Conservation (phyloP, 2,113 vertebrate species). For the Atlantisia rogersi region DNA sequence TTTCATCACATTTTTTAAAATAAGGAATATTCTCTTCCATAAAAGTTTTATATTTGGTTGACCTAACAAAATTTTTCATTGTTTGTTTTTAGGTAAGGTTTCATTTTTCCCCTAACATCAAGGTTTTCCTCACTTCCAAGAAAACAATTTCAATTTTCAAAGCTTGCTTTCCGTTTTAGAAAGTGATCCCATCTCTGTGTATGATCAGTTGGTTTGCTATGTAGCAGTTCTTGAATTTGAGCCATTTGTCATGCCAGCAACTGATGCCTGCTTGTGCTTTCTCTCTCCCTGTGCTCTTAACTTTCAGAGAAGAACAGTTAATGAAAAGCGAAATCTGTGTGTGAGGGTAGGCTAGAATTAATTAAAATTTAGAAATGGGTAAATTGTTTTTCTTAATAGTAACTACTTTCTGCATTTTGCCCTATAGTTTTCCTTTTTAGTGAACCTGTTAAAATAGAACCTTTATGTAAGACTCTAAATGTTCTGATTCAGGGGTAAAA, state of each 20-base stretch:
- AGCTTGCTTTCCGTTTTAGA: not conserved
- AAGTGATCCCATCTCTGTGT: not conserved
- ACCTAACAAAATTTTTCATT: not conserved
- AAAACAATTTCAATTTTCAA: not conserved
- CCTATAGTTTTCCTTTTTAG: not conserved
- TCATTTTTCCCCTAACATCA: not conserved
- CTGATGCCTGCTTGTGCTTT: not conserved
- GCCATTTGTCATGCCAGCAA: not conserved
- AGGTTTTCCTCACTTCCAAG: not conserved
- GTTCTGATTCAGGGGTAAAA: not conserved
- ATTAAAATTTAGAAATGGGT: not conserved
- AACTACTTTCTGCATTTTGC: not conserved
- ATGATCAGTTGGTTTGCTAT: not conserved
- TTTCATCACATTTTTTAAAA: not conserved
- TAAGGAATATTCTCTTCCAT: fast-evolving
- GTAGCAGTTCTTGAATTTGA: not conserved
- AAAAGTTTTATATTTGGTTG: not conserved
- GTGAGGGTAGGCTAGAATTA: not conserved
- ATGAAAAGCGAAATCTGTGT: not conserved
- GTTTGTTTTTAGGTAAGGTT: not conserved
- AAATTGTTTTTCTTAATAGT: not conserved
- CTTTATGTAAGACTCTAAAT: not conserved
- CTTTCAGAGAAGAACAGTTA: not conserved
- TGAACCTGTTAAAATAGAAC: not conserved
- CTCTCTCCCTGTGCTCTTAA: not conserved